Evolutionary conservation across 1,140 invertebrate genomes (phyloP), one percentile per base, ranked within the genome.

Genomic region (Danaus melanippus): DNA sequence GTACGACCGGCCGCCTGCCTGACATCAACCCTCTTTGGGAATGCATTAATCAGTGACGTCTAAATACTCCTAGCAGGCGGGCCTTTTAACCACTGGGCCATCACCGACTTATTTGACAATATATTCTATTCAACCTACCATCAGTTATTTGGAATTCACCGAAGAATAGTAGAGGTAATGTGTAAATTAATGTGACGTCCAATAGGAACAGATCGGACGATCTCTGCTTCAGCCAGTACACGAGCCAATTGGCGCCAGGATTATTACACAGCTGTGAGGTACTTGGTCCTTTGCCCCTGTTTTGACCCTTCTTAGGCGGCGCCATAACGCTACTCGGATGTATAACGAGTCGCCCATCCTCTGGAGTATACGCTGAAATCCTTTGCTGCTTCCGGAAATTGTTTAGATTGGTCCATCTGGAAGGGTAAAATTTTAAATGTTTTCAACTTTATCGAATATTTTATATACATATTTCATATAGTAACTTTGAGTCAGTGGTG

Each of bases 121-220:
- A n/a, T n/a, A n/a, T n/a, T n/a, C n/a, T n/a, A n/a, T n/a, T n/a
- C n/a, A n/a, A 58, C 49, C 67, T 64, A 86, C 81, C 69, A 42
- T 73, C 59, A 40, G 50, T 62, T 8, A 83, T 60, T 10, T 62
- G 66, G 44, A 85, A 68, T 49, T 85, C 82, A 1, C 86, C 86
- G 51, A 88, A 88, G 59, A 88, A 88, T n/a, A 88, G 49, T 42
- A 88, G 57, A 3, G 87, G 86, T 55, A 87, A 50, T 0, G 86
- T 79, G 50, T 87, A 80, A 32, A 87, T 80, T 2, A 85, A 61
- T 1, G 84, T 87, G 3, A 86, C 76, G 46, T 87, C 84, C 15
- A 84, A 64, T 0, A 87, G 55, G 55, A 70, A 88, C 6, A 86
- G 62, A 3, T 79, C 64, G 0, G 72, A 56, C 0, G 87, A 82